Evolutionary conservation across 2,797 vertebrate genomes (phyloP).

Genomic region (Neosilurus hyrtlii): DNA sequence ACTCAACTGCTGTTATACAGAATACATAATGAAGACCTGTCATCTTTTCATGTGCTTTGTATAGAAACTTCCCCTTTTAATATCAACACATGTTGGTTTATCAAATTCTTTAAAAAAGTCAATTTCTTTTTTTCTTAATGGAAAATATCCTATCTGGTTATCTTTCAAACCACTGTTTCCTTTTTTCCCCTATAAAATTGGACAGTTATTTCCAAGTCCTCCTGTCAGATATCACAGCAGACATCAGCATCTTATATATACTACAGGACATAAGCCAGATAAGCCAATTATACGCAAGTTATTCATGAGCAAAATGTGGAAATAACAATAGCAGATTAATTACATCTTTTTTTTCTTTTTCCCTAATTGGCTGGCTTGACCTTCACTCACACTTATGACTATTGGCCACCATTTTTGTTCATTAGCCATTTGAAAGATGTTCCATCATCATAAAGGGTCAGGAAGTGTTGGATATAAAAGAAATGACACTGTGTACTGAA

Average conservation of each 20-base stretch:
- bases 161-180: not conserved
- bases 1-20: not conserved
- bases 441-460: not conserved
- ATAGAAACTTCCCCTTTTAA: not conserved
- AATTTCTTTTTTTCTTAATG: no score
- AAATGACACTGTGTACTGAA: not conserved
- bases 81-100: not conserved
- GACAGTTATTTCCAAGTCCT: not conserved
- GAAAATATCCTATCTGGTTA: not conserved
- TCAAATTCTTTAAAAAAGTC: no score
- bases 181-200: not conserved
- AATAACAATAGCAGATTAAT: not conserved
- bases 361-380: slow-evolving; percentile 16
- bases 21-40: not conserved
- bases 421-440: slow-evolving; percentile 20
- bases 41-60: not conserved
- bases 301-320: not conserved
- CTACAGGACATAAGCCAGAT: not conserved
- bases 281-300: not conserved
- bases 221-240: not conserved
- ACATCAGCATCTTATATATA: not conserved
- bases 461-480: not conserved
- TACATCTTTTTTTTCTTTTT: not conserved
- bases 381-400: not conserved
- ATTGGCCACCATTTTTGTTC: slow-evolving; percentile 10